These are phyloP conservation scores for Chironomus tepperi DNA, from an alignment of 1,140 invertebrate species.

Conservation along the genomic window DNA sequence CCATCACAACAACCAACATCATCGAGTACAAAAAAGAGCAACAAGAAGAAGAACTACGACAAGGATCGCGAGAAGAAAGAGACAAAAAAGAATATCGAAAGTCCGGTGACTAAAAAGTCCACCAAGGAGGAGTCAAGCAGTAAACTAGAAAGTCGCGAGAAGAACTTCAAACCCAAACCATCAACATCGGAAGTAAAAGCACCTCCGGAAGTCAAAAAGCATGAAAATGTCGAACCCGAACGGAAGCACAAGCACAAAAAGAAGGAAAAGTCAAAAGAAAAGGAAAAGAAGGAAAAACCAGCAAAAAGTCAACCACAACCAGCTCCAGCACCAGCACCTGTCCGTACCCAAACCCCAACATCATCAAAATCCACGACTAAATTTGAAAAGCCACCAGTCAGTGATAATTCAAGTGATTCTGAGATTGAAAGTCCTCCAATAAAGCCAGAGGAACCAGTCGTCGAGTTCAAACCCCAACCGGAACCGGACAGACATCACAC, in stretches of 20 bases:
- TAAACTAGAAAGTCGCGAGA: constrained; percentile 40
- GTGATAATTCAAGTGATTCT: neutral
- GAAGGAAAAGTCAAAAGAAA: constrained; percentile 45
- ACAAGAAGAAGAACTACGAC: constrained; percentile 45
- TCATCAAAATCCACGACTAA: constrained; percentile 6
- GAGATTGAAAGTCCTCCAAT: neutral
- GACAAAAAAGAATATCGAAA: constrained; percentile 46
- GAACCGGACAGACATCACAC: constrained; percentile 33
- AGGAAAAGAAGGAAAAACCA: constrained; percentile 37
- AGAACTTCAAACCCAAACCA: constrained; percentile 34
- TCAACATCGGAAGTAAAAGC: constrained; percentile 29
- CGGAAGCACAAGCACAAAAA: constrained; percentile 50
- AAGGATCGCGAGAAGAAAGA: constrained; percentile 46
- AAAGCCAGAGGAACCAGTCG: constrained; percentile 30
- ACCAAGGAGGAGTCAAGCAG: constrained; percentile 28
- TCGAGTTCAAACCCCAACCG: constrained; percentile 36
- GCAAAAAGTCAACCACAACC: constrained; percentile 27
- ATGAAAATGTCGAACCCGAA: constrained; percentile 43
- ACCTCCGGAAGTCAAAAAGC: constrained; percentile 41
- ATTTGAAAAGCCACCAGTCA: neutral
- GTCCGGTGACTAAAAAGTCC: constrained; percentile 35
- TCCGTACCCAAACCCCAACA: constrained; percentile 13
- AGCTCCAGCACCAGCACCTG: constrained; percentile 25
- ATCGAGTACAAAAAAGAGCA: constrained; percentile 37
- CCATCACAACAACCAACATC: neutral